Conservation (phyloP, 2,888 invertebrate species). For the Ecliptopera silaceata region DNA sequence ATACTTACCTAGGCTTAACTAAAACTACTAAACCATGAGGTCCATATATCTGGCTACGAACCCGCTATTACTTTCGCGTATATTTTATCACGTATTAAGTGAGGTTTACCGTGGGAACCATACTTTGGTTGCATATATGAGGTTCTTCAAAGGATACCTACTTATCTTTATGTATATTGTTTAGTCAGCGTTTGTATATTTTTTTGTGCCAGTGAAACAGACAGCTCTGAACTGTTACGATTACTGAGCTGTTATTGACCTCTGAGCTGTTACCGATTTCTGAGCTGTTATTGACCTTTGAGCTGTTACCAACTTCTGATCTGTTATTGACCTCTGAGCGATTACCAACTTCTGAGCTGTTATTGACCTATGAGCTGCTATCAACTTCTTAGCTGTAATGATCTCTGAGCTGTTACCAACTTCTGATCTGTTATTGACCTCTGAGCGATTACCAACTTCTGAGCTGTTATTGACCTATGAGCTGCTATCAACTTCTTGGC, state of each 20-base stretch:
- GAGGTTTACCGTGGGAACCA: conserved; percentile 24
- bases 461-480: too few relatives aligned
- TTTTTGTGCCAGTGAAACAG: conserved; percentile 45
- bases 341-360: too few relatives aligned
- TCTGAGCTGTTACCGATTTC: conserved; percentile 2
- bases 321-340: not conserved
- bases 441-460: too few relatives aligned
- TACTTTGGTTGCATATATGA: conserved; percentile 42
- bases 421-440: too few relatives aligned
- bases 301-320: too few relatives aligned
- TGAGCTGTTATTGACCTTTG: too few relatives aligned
- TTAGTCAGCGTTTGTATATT: conserved; percentile 47
- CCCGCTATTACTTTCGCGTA: conserved; percentile 11
- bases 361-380: conserved; percentile 1
- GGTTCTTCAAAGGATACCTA: conserved; percentile 40
- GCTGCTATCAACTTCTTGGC: too few relatives aligned
- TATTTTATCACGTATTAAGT: conserved; percentile 29
- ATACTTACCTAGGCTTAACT: too few relatives aligned
- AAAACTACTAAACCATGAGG: too few relatives aligned
- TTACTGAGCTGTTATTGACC: too few relatives aligned
- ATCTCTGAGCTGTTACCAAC: conserved; percentile 1
- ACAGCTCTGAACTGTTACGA: conserved; percentile 23
- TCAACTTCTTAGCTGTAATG: too few relatives aligned
- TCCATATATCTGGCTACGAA: conserved; percentile 6
- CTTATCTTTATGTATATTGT: conserved; percentile 48